phyloP scores from a whole-genome alignment of 2,888 invertebrate genomes.

The Drosophila suboccidentalis region DNA sequence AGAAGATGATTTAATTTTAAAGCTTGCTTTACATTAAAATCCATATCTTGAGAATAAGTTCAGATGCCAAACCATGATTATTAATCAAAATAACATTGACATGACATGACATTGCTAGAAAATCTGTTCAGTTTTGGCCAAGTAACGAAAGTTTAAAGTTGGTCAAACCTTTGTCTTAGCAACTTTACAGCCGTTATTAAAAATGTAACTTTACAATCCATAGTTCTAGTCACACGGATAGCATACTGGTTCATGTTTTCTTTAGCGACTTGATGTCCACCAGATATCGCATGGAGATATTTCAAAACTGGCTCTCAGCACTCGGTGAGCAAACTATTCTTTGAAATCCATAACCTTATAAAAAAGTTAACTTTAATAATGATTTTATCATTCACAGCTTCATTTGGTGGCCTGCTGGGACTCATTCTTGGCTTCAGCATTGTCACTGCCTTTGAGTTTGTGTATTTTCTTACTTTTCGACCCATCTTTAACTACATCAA shows the following conservation, averaged over 20 bases:
- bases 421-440: conserved; percentile 90
- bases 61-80: too few relatives aligned
- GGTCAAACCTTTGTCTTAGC: too few relatives aligned
- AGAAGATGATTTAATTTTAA: too few relatives aligned
- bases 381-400: conserved; percentile 86
- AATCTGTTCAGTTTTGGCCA: too few relatives aligned
- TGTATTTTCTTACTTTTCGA: conserved; percentile 88
- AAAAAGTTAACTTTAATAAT: background rate
- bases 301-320: conserved; percentile 90
- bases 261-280: conserved; percentile 90
- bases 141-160: too few relatives aligned
- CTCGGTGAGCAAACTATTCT: conserved; percentile 86
- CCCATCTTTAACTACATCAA: conserved; percentile 86
- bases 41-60: too few relatives aligned
- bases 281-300: conserved; percentile 89
- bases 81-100: too few relatives aligned
- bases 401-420: conserved; percentile 90
- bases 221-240: conserved; percentile 85
- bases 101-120: too few relatives aligned
- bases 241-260: conserved; percentile 89
- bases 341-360: background rate
- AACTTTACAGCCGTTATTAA: too few relatives aligned
- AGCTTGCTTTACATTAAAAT: too few relatives aligned
- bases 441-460: conserved; percentile 89
- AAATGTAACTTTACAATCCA: background rate